Evolutionary conservation across 2,113 vertebrate species (phyloP).

Genomic region (Pseudopodoces humilis): DNA sequence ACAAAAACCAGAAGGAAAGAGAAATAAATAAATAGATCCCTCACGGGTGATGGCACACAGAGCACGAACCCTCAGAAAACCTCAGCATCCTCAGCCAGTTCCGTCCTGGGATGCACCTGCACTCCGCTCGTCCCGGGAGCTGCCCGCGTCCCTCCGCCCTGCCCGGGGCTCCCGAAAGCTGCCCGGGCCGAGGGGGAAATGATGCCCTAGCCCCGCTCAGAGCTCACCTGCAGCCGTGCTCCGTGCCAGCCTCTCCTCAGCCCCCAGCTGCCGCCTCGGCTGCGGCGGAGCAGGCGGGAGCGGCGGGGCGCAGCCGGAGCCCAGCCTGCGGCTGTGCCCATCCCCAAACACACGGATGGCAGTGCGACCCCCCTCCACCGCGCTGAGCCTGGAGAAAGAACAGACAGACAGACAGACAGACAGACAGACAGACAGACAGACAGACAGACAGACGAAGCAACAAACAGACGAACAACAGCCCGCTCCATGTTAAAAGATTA

Average conservation of each 20-base stretch:
- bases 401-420: neutral
- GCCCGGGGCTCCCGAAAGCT: neutral
- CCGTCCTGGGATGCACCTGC: neutral
- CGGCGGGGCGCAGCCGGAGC: accelerated
- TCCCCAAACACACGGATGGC: accelerated
- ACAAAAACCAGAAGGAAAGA: too few species aligned
- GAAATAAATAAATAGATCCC: too few species aligned
- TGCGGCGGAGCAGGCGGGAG: accelerated
- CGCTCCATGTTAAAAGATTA: neutral
- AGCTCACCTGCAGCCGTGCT: neutral
- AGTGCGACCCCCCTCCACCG: accelerated
- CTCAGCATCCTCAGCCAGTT: accelerated
- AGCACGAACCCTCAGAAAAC: neutral
- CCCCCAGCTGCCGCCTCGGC: accelerated
- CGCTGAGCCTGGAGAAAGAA: neutral
- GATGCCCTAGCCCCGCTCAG: accelerated
- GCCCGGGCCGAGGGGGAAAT: accelerated
- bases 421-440: too few species aligned
- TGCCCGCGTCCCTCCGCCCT: neutral
- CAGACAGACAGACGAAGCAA: too few species aligned
- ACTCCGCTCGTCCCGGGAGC: accelerated
- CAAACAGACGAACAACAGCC: neutral
- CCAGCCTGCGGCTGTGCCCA: accelerated
- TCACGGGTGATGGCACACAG: too few species aligned
- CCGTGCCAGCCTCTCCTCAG: accelerated